phyloP scores from a whole-genome alignment of 2,113 vertebrate genomes.

The Scomber scombrus region DNA sequence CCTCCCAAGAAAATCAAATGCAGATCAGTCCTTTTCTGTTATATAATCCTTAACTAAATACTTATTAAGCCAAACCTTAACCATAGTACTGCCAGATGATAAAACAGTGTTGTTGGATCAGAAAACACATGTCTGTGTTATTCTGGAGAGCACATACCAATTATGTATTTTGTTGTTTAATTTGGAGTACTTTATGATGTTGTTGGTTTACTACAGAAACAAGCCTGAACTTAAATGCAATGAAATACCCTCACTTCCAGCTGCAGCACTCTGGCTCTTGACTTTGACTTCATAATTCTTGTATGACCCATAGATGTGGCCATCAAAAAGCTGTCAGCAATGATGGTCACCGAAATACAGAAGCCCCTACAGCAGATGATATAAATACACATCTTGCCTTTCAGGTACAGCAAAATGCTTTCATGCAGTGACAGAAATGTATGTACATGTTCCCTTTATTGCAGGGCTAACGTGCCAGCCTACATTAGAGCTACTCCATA shows the following conservation, averaged over 20 bases:
- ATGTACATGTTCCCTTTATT: slow-evolving; percentile 46
- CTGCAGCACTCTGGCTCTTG: slow-evolving; percentile 33
- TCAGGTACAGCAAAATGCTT: slow-evolving; percentile 77
- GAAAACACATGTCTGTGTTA: too few relatives aligned
- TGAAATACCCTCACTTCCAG: not conserved
- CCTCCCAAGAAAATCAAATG: too few relatives aligned
- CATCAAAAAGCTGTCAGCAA: slow-evolving; percentile 58
- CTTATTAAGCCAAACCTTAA: too few relatives aligned
- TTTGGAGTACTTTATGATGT: slow-evolving; percentile 4
- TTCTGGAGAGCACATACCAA: too few relatives aligned
- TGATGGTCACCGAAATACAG: slow-evolving; percentile 53
- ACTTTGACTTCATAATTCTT: slow-evolving; percentile 68
- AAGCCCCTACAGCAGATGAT: slow-evolving; percentile 30
- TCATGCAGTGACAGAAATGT: slow-evolving; percentile 60
- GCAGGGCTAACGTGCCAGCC: slow-evolving; percentile 49
- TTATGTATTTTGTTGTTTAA: not conserved
- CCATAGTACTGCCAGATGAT: too few relatives aligned
- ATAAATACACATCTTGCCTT: slow-evolving; percentile 57
- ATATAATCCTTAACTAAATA: too few relatives aligned
- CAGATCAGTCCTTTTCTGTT: too few relatives aligned
- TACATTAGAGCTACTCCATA: slow-evolving; percentile 47
- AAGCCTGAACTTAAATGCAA: slow-evolving; percentile 10
- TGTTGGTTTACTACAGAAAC: not conserved
- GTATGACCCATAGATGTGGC: slow-evolving; percentile 56
- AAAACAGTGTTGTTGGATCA: too few relatives aligned